These are phyloP conservation scores for Bradysia coprophila DNA, from an alignment of 1,140 invertebrate species.

Conservation along the genomic window DNA sequence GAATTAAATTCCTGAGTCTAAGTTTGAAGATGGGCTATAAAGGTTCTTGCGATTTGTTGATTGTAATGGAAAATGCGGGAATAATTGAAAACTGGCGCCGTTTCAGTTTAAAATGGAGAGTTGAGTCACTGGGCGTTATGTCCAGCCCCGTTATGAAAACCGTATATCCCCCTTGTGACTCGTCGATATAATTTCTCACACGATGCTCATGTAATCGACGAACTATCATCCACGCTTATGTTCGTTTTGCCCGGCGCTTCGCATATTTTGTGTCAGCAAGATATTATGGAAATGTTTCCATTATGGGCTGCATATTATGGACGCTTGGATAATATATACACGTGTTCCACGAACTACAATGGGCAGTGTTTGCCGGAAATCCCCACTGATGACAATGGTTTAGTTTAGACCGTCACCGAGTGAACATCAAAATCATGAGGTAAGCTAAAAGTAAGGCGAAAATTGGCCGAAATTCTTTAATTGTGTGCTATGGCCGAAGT, in stretches of 20 bases:
- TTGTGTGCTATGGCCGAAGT: too few species aligned
- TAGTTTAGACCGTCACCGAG: too few species aligned
- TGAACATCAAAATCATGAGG: too few species aligned
- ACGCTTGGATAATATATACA: not conserved
- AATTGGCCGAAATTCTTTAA: too few species aligned
- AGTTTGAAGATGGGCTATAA: too few species aligned
- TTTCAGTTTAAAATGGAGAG: too few species aligned
- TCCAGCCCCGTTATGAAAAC: conserved; percentile 8
- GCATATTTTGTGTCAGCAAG: not conserved
- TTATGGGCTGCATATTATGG: not conserved
- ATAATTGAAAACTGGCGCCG: conserved; percentile 20
- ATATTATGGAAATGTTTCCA: not conserved
- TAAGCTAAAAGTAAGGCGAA: too few species aligned
- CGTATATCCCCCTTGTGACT: not conserved
- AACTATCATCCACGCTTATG: not conserved
- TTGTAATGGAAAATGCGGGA: conserved; percentile 29
- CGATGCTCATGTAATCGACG: not conserved
- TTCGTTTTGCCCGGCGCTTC: not conserved
- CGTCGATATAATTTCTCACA: not conserved
- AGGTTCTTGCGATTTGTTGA: conserved; percentile 25
- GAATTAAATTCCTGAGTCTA: too few species aligned
- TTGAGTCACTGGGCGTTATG: conserved; percentile 9
- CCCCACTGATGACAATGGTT: too few species aligned
- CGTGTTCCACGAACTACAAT: too few species aligned
- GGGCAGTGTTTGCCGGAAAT: too few species aligned